Evolutionary conservation across 2,797 vertebrate species (phyloP), one percentile per base, ranked within the genome.

Genomic region (Enteromius paludinosus): DNA sequence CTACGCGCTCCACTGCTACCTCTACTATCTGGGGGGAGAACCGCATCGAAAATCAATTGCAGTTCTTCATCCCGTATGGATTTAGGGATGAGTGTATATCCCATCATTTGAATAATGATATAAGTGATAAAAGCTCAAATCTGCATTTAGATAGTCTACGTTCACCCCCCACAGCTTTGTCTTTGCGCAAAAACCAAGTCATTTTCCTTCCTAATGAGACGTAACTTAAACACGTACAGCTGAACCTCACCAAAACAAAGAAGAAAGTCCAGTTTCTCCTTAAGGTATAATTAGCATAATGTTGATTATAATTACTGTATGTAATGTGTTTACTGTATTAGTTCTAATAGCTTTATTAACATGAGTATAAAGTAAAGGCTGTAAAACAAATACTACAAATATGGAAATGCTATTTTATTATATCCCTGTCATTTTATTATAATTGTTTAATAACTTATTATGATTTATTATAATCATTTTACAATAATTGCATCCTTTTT

Each of bases 81-180:
- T 85, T 73, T 64, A 70, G 61, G 73, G 61, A 79, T 47, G 65
- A 35, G 52, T 66, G 74, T 75, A 65, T 75, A 78, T 72, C 62
- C 15, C 62, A 25, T 38, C 43, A 14, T 78, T 75, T 65, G 81
- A 85, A 87, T 82, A 85, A 86, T 52, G 56, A 73, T 73, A 35
- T 15, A 33, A 56, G 49, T 56, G 71, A 83, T 84, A 30, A 73
- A 54, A 79, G 86, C 78, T 72, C 20, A 75, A 79, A 89, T 87
- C 81, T 89, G 84, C 86, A 88, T 88, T 86, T 87, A 88, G 84
- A 88, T 87, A 65, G 80, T 84, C 80, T 72, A 64, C 68, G 81
- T 86, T 81, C 73, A 59, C 79, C 56, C 66, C 76, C 77, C 25
- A 4, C 35, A 23, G 75, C 28, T 20, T 62, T 59, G 0, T 41